Evolutionary conservation across 2,797 vertebrate species (phyloP).

Genomic region (Silurus lanzhouensis): DNA sequence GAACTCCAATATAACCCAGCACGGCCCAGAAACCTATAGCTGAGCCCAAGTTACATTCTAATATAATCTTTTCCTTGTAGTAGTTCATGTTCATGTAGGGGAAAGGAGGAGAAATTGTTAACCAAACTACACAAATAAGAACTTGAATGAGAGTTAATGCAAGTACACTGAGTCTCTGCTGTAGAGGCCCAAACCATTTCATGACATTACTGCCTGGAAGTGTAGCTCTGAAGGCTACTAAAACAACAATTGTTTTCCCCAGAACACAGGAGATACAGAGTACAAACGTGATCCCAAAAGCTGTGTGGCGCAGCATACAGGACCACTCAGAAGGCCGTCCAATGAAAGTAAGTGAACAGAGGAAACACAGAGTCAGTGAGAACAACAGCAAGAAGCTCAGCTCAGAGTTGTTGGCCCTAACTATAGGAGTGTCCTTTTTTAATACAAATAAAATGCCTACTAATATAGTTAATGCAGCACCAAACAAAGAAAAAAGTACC

Average conservation of each 20-base stretch:
- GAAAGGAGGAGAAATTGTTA: conserved; percentile 59
- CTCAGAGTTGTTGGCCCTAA: conserved; percentile 74
- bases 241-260: conserved; percentile 73
- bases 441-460: conserved; percentile 63
- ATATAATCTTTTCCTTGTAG: conserved; percentile 59
- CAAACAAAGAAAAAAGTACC: conserved; percentile 68
- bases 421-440: conserved; percentile 69
- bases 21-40: conserved; percentile 58
- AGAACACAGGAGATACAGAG: conserved; percentile 74
- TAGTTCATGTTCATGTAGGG: conserved; percentile 55
- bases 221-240: conserved; percentile 71
- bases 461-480: conserved; percentile 62
- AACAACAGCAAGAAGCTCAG: conserved; percentile 75
- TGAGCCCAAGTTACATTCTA: conserved; percentile 62
- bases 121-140: conserved; percentile 38
- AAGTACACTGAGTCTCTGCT: conserved; percentile 66
- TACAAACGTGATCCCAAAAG: conserved; percentile 73
- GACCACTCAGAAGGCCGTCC: conserved; percentile 71
- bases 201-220: conserved; percentile 61
- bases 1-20: conserved; percentile 55
- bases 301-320: conserved; percentile 73
- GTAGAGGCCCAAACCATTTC: too few relatives aligned
- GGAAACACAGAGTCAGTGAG: conserved; percentile 73
- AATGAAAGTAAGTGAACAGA: conserved; percentile 72
- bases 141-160: conserved; percentile 56